Evolutionary conservation across 1,140 invertebrate species (phyloP), one percentile per base, ranked within the genome.

Genomic region (Drosophila tropicalis): DNA sequence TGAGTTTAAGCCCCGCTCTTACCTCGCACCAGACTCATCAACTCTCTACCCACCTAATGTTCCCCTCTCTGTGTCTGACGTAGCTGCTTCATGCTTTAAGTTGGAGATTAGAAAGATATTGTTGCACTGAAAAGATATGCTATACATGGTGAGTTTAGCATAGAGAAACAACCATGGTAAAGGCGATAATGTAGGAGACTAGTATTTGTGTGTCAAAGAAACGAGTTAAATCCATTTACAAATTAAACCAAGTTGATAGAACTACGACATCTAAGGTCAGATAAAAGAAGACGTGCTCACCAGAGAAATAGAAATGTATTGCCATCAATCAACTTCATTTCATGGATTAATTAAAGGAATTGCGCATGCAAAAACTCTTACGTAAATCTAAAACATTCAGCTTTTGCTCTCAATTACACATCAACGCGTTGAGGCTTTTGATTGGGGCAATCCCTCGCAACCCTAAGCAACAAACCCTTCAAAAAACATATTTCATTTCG

Each of bases 371-470:
- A 29, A 29, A 29, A 3, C 29, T 3, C 29, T 29, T 5, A 29
- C 29, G 29, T 29, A 65, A 76, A 76, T 61, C 67, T 36, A 7
- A 40, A 36, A 39, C 29, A 44, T 61, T 39, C 36, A 70, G 63
- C 39, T 44, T 29, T 15, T 62, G 61, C 32, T 54, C 73, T 77
- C 74, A 77, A 77, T 66, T 77, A 71, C 74, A 77, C 74, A 77
- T 77, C 74, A 77, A 77, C 74, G 75, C 75, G 41, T 62, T 76
- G 3, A 32, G 56, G 67, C 44, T 58, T 77, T 62, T 77, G 67
- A 70, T 74, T 68, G 70, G 29, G 29, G 5, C 29, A 22, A 47
- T 40, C 51, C 5, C 22, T 40, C 25, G 6, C n/a, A 12, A 22
- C 1, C n/a, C n/a, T n/a, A n/a, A n/a, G n/a, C n/a, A 22, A 3